Evolutionary conservation across 2,888 invertebrate genomes (phyloP).

Genomic region (Orthosia incerta): DNA sequence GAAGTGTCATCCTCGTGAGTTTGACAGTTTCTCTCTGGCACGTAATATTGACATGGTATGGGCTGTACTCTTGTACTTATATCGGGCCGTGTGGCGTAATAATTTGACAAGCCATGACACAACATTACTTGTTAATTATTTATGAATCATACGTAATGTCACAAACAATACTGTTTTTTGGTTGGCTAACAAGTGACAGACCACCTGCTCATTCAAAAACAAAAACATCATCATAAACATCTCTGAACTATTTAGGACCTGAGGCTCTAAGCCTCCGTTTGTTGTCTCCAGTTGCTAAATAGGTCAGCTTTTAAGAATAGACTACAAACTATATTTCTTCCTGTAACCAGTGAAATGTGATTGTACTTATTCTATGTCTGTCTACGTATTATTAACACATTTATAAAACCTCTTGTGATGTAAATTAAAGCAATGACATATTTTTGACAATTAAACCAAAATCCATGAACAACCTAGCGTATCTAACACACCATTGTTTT

Average conservation of each 20-base stretch:
- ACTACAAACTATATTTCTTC: no score
- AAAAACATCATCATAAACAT: no score
- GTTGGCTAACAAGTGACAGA: no score
- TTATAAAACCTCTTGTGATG: no score
- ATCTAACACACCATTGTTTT: background rate
- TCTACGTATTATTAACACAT: no score
- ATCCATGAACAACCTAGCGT: background rate
- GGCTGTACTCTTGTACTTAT: background rate
- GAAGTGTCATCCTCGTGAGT: conserved; percentile 11
- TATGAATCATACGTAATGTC: background rate
- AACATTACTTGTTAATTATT: background rate
- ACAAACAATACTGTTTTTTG: background rate
- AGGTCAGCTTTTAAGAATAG: no score
- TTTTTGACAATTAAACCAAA: background rate
- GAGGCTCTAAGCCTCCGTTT: no score
- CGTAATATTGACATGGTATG: conserved; percentile 38
- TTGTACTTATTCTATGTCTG: no score
- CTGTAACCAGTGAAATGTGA: no score
- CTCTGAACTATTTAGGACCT: no score
- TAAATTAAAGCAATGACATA: background rate
- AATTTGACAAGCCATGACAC: background rate
- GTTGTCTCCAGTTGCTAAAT: no score
- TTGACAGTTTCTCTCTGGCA: conserved; percentile 41
- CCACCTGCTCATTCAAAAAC: no score
- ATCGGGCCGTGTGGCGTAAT: background rate